These are phyloP conservation scores for Andrena bicolor DNA, from an alignment of 2,888 invertebrate species.

Conservation along the genomic window DNA sequence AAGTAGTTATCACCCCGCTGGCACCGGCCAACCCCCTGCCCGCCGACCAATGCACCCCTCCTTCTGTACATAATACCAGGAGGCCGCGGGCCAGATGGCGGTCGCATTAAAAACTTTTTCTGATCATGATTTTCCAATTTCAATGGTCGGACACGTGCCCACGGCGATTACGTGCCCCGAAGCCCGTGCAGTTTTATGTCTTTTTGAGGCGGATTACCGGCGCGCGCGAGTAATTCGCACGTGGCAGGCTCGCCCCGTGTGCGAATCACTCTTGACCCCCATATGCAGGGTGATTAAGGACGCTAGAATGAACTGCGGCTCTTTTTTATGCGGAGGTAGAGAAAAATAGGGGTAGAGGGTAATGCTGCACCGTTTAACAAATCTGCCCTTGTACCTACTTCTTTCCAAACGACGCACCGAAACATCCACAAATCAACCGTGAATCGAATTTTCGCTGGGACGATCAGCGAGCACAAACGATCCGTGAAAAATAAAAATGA, in stretches of 20 bases:
- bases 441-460: background rate
- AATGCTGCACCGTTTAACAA: too few species aligned
- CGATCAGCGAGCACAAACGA: background rate
- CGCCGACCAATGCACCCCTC: background rate
- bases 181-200: conserved; percentile 53
- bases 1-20: conserved; percentile 49
- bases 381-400: too few species aligned
- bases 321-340: too few species aligned
- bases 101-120: conserved; percentile 71
- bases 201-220: conserved; percentile 52
- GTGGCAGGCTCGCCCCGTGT: conserved; percentile 15
- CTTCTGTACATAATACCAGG: conserved; percentile 34
- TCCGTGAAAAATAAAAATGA: conserved; percentile 28
- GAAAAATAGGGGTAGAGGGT: too few species aligned
- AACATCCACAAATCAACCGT: background rate
- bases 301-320: too few species aligned
- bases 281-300: too few species aligned
- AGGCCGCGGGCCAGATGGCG: conserved; percentile 66
- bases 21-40: background rate
- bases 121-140: conserved; percentile 73
- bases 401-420: too few species aligned
- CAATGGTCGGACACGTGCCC: conserved; percentile 68
- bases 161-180: conserved; percentile 36
- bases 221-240: conserved; percentile 50
- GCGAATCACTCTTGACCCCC: background rate